Evolutionary conservation across 2,113 vertebrate genomes (phyloP).

Genomic region (Sebastes fasciatus): DNA sequence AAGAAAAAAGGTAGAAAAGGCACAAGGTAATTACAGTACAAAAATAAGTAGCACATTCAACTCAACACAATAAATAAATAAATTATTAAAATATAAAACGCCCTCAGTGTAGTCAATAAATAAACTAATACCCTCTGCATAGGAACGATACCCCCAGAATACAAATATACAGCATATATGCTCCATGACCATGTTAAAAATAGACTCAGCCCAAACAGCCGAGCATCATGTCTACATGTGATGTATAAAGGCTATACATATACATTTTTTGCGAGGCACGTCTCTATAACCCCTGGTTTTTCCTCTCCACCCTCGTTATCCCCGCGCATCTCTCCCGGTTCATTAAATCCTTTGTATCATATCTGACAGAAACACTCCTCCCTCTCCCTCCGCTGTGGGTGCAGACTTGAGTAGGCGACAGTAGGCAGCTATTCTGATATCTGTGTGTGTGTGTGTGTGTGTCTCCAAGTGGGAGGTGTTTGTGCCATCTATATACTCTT

Average conservation of each 20-base stretch:
- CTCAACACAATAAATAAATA: too few species aligned
- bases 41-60: too few species aligned
- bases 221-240: background rate
- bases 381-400: constrained; percentile 13
- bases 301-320: background rate
- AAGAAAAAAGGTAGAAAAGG: too few species aligned
- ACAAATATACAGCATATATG: too few species aligned
- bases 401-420: constrained; percentile 33
- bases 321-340: constrained; percentile 23
- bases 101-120: too few species aligned
- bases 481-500: background rate
- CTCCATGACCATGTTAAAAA: too few species aligned
- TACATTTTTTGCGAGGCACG: background rate
- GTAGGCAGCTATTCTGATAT: constrained; percentile 31
- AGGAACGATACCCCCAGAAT: too few species aligned
- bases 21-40: too few species aligned
- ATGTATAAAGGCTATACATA: background rate
- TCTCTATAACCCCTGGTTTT: background rate
- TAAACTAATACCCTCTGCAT: too few species aligned
- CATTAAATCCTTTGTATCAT: constrained; percentile 63
- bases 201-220: constrained; percentile 1
- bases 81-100: too few species aligned
- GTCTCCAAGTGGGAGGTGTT: constrained; percentile 11
- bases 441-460: background rate
- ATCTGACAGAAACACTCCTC: constrained; percentile 32